A percentile compares a stretch with the other conserved stretches of the same genome.
These are phyloP conservation scores for Parazoanthus atlanticus DNA, from an alignment of 92 coral and sea anemone species.

Conservation along the genomic window DNA sequence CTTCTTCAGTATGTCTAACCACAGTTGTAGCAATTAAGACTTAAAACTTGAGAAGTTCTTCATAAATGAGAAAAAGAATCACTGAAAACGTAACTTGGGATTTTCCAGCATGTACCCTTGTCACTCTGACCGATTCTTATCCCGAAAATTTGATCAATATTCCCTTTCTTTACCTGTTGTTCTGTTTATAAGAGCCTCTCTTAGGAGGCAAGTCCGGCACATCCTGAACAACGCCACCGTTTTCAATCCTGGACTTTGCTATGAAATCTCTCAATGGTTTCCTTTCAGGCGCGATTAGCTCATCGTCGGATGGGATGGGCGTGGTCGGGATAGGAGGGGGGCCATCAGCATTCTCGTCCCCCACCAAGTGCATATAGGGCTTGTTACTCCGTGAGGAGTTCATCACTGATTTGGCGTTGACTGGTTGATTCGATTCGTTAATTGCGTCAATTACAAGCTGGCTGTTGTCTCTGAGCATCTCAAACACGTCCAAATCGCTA, in stretches of 20 bases:
- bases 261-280: slow-evolving; percentile 72
- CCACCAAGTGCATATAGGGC: slow-evolving; percentile 4
- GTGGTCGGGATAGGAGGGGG: slow-evolving; percentile 98
- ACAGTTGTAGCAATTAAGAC: no score
- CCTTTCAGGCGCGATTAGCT: slow-evolving; percentile 56
- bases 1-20: no score
- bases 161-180: slow-evolving; percentile 29
- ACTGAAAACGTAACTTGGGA: no score
- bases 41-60: no score
- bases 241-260: slow-evolving; percentile 39
- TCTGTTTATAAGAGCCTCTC: slow-evolving; percentile 21
- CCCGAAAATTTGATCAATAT: not conserved
- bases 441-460: slow-evolving; percentile 64
- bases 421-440: slow-evolving; percentile 24
- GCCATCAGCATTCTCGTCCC: slow-evolving; percentile 56
- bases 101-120: not conserved
- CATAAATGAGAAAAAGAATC: no score
- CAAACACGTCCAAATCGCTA: slow-evolving; percentile 81
- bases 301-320: slow-evolving; percentile 95
- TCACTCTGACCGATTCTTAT: not conserved
- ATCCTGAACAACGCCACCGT: slow-evolving; percentile 19
- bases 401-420: slow-evolving; percentile 6
- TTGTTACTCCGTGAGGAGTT: slow-evolving; percentile 3
- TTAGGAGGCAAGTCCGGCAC: slow-evolving; percentile 41
- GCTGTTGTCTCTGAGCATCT: slow-evolving; percentile 87